Conservation (phyloP, 2,797 vertebrate species). For the Microctenopoma lineatum region DNA sequence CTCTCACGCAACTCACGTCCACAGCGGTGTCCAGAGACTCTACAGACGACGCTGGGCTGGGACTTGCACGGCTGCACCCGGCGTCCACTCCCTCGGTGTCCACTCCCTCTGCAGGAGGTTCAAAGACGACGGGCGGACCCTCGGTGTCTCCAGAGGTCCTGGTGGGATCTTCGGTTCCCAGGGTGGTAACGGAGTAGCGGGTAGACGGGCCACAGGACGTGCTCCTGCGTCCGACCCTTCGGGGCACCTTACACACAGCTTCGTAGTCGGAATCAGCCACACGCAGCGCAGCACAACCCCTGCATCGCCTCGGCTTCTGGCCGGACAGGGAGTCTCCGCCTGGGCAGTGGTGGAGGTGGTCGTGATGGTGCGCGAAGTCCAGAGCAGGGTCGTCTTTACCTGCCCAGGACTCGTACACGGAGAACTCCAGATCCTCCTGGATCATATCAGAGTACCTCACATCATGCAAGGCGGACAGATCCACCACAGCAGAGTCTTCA, state of each 20-base stretch:
- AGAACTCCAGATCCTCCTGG: constrained; percentile 91
- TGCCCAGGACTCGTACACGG: constrained; percentile 91
- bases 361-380: constrained; percentile 59
- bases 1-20: constrained; percentile 72
- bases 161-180: constrained; percentile 74
- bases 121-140: constrained; percentile 49
- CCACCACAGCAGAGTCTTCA: constrained; percentile 74
- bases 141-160: constrained; percentile 23
- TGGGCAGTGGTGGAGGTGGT: constrained; percentile 58
- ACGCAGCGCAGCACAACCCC: constrained; percentile 87
- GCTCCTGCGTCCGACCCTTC: constrained; percentile 86
- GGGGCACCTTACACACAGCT: constrained; percentile 92
- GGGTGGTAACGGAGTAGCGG: constrained; percentile 74
- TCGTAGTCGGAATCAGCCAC: constrained; percentile 94
- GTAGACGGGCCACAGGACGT: constrained; percentile 86
- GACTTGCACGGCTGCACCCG: constrained; percentile 75
- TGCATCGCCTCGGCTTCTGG: constrained; percentile 85
- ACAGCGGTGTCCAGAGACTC: constrained; percentile 87
- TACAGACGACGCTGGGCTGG: constrained; percentile 85
- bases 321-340: constrained; percentile 65
- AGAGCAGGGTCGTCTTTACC: constrained; percentile 78
- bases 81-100: constrained; percentile 42
- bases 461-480: constrained; percentile 84
- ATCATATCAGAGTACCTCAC: constrained; percentile 86
- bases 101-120: constrained; percentile 56